Base-by-base conservation (phyloP, 2,113 vertebrate genomes). In the Percopsis transmontana region DNA sequence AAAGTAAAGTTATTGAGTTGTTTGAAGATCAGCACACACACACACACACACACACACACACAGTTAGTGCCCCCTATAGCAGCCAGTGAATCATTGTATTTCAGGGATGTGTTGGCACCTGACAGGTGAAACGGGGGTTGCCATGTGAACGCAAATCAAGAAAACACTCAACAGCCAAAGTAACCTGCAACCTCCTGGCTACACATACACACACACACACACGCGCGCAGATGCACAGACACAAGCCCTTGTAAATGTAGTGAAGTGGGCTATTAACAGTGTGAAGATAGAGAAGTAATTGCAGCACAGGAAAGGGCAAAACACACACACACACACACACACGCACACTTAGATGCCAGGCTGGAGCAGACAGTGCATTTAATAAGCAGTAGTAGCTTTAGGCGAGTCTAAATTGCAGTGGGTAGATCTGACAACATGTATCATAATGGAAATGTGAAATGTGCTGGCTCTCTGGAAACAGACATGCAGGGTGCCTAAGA, bases 361-460 rank as follows among this genome's bases (percentile, higher is more conserved):
- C 70, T 56, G 19, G 70, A 70, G 64, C 60, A 62, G 58, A 76
- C 50, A 33, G 74, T 70, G 74, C 81, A 83, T 85, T 83, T 86
- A 86, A 88, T 89, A 85, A 85, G 85, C 70, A 70, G 72, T 19
- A 10, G 70, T 85, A 52, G 82, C 88, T 90, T 70, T 42, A 83
- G 88, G 84, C 82, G 0, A 83, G 62, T 83, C 60, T 88, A 80
- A 89, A 89, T 88, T 85, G 80, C 77, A 67, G 70, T 24, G 68
- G 78, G 77, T 78, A 86, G 80, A 90, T 87, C 87, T 83, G 86
- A 88, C 81, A 85, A 85, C 81, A 75, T 84, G 81, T 74, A 85
- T 88, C 82, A 83, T 73, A 77, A 88, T 85, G 83, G 80, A 87
- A 89, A 87, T 74, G 79, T 79, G 81, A 84, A 90, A 76, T 83